Conservation (phyloP, 2,888 invertebrate species). For the Patella depressa region DNA sequence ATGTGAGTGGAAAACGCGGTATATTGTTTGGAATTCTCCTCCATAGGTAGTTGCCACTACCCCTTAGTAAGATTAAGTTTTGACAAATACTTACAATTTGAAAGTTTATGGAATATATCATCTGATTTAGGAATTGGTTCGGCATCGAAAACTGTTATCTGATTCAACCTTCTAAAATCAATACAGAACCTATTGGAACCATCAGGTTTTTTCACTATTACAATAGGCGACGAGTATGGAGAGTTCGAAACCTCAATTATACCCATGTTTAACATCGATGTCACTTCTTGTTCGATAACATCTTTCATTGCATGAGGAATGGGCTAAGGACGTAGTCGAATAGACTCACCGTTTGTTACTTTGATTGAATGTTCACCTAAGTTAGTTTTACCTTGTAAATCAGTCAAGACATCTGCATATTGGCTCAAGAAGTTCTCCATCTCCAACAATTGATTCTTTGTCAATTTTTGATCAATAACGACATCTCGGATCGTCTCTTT, state of each 20-base stretch:
- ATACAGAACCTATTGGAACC: slow-evolving; percentile 38
- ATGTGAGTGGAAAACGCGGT: neutral
- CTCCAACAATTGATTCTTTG: neutral
- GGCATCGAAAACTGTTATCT: slow-evolving; percentile 39
- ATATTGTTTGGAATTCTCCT: neutral
- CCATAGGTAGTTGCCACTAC: neutral
- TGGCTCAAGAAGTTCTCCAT: neutral
- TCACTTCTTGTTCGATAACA: neutral
- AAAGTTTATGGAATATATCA: neutral
- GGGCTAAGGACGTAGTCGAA: slow-evolving; percentile 25
- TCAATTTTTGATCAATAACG: neutral
- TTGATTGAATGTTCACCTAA: slow-evolving; percentile 22
- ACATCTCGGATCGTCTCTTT: neutral
- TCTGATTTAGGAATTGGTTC: slow-evolving; percentile 27
- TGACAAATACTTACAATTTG: neutral
- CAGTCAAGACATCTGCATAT: slow-evolving; percentile 1
- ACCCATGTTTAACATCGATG: slow-evolving; percentile 35
- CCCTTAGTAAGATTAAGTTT: neutral
- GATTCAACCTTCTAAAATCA: slow-evolving; percentile 41
- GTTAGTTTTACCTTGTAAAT: neutral
- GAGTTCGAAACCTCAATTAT: slow-evolving; percentile 38
- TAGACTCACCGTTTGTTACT: slow-evolving; percentile 22
- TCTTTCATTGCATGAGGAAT: too few species aligned
- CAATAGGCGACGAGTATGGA: slow-evolving; percentile 39
- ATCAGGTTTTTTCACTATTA: slow-evolving; percentile 39